phyloP scores from a whole-genome alignment of 2,797 vertebrate genomes.

The Nasua narica region DNA sequence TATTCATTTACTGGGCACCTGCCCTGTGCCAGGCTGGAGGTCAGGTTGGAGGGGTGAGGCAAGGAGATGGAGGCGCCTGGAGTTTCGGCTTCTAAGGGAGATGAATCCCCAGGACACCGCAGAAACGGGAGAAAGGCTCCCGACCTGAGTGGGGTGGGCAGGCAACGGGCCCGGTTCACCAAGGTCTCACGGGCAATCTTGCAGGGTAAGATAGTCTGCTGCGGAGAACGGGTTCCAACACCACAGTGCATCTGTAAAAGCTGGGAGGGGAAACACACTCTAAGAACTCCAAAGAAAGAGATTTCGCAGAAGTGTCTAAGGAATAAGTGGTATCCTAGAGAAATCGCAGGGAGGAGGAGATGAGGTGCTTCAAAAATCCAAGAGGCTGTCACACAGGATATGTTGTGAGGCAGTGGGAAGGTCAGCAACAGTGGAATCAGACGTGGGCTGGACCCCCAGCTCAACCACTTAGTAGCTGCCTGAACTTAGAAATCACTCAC shows the following conservation, averaged over 20 bases:
- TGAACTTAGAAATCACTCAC: neutral
- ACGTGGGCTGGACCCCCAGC: neutral
- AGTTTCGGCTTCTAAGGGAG: neutral
- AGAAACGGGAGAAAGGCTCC: too few relatives aligned
- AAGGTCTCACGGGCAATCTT: neutral
- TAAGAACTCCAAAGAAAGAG: neutral
- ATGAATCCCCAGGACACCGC: neutral
- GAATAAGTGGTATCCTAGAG: neutral
- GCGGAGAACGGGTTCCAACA: neutral
- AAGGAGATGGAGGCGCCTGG: neutral
- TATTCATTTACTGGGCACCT: neutral
- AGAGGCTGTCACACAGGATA: neutral
- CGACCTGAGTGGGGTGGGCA: neutral
- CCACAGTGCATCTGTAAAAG: neutral
- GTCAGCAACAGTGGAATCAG: neutral
- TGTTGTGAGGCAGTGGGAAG: neutral
- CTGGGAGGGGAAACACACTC: neutral
- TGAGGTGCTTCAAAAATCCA: neutral
- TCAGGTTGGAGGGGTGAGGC: neutral
- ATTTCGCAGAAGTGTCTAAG: neutral
- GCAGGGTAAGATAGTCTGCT: neutral
- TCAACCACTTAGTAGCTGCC: neutral
- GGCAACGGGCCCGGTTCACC: rapidly evolving
- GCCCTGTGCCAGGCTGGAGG: neutral
- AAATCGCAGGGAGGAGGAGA: neutral